phyloP scores from a whole-genome alignment of 2,888 invertebrate genomes.

The Lasius platythorax region DNA sequence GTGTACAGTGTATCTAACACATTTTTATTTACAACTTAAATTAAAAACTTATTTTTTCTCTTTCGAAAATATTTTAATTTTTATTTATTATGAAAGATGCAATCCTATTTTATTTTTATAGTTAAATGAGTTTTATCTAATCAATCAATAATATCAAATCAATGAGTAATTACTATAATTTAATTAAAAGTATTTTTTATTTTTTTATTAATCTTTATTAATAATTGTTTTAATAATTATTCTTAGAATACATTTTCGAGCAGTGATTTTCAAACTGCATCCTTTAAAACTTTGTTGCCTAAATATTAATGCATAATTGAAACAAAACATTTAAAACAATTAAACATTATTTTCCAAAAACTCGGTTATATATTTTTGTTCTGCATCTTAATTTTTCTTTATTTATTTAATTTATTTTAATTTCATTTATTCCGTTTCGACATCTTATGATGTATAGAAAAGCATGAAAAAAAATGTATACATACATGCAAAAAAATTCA shows the following conservation, averaged over 20 bases:
- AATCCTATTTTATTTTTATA: background rate
- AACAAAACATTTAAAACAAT: background rate
- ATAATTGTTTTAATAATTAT: conserved; percentile 8
- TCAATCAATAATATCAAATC: background rate
- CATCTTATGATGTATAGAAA: background rate
- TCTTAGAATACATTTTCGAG: background rate
- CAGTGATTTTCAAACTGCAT: conserved; percentile 12
- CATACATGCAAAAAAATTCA: background rate
- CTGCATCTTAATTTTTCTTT: background rate
- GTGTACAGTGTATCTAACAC: background rate
- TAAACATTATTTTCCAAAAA: background rate
- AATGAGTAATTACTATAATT: background rate
- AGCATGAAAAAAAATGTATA: background rate
- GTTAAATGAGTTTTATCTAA: background rate
- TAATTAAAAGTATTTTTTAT: background rate
- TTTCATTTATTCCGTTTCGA: background rate
- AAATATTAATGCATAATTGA: background rate
- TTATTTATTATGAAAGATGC: background rate
- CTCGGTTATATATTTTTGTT: background rate
- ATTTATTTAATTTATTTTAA: background rate
- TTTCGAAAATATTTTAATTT: background rate
- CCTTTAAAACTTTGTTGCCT: background rate
- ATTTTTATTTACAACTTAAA: background rate
- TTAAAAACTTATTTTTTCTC: background rate
- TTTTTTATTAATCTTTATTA: background rate